Percentiles rank a stretch among this genome's conserved stretches.
These are phyloP conservation scores for Scrobipalpa costella DNA, from an alignment of 2,888 invertebrate species.

Conservation along the genomic window DNA sequence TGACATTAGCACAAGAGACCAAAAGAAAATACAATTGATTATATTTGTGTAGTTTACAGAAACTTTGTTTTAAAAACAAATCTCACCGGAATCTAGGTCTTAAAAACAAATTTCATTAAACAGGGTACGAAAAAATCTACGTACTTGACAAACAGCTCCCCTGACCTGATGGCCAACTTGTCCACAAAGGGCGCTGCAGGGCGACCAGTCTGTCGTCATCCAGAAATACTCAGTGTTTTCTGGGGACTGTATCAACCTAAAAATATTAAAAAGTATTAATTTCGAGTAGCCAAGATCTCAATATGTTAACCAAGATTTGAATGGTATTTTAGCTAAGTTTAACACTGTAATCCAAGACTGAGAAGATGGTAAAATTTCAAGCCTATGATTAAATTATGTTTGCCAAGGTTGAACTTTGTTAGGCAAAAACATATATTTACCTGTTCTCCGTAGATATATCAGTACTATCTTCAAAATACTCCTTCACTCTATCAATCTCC, in stretches of 20 bases:
- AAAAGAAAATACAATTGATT: background rate
- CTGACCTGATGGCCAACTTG: constrained; percentile 87
- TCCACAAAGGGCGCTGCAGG: constrained; percentile 92
- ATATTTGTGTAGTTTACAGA: too few species aligned
- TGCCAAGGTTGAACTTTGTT: too few species aligned
- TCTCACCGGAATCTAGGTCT: too few species aligned
- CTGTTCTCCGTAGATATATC: constrained; percentile 40
- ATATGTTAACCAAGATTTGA: background rate
- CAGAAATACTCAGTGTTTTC: constrained; percentile 84
- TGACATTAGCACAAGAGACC: background rate
- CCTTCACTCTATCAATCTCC: constrained; percentile 46
- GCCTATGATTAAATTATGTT: too few species aligned
- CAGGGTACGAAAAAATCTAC: background rate
- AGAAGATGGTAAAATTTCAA: too few species aligned
- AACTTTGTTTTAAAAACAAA: too few species aligned
- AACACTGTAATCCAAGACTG: too few species aligned
- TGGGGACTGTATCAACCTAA: constrained; percentile 56
- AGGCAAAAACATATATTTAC: constrained; percentile 37
- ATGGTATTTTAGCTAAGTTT: background rate
- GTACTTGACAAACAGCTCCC: constrained; percentile 86
- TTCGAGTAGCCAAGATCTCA: background rate
- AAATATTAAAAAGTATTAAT: constrained; percentile 34
- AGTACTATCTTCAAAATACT: constrained; percentile 42
- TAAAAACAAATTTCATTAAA: too few species aligned
- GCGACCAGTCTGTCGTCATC: constrained; percentile 92